Base-by-base conservation (phyloP, 2,113 vertebrate genomes). In the Oryzias woworae region DNA sequence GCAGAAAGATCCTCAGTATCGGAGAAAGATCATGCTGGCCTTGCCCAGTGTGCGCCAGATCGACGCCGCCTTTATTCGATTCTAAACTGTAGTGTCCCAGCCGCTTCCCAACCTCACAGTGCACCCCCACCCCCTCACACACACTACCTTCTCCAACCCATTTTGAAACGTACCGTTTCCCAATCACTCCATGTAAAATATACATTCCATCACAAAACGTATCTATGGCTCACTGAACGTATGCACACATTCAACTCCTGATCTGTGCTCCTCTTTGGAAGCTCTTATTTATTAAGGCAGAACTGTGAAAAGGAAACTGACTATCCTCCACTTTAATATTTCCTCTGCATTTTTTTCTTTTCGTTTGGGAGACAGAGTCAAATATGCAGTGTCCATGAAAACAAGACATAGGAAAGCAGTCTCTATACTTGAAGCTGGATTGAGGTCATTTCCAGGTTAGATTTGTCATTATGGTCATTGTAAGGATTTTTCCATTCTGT, bases 1-100 rank as follows among this genome's bases (percentile, higher is more conserved):
- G 85, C 97, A 99, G 90, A 96, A 94, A 83, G 97, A 99, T 67
- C 95, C 96, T 0, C 97, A 99, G 80, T 99, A 99, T 88, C 90
- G 97, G 69, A 93, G 96, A 66, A 99, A 99, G 86, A 93, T 99
- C 88, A 96, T 98, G 96, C 86, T 99, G 88, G 94, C 97, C 0
- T 90, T 99, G 52, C 97, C 97, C 0, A 94, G 86, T 0, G 94
- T 99, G 17, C 94, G 95, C 87, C 97, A 99, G 92, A 99, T 99
- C 0, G 97, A 99, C 0, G 97, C 97, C 71, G 97, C 96, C 0
- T 99, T 95, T 55, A 97, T 98, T 72, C 90, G 97, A 71, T 98
- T 99, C 92, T 99, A 92, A 86, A 58, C 86, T 22, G 59, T 66
- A 73, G 69, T 28, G 50, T 69, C 65, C n/a, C 20, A 45, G 53